These are phyloP conservation scores for Cerastis rubricosa DNA, from an alignment of 2,888 invertebrate species.

Conservation along the genomic window DNA sequence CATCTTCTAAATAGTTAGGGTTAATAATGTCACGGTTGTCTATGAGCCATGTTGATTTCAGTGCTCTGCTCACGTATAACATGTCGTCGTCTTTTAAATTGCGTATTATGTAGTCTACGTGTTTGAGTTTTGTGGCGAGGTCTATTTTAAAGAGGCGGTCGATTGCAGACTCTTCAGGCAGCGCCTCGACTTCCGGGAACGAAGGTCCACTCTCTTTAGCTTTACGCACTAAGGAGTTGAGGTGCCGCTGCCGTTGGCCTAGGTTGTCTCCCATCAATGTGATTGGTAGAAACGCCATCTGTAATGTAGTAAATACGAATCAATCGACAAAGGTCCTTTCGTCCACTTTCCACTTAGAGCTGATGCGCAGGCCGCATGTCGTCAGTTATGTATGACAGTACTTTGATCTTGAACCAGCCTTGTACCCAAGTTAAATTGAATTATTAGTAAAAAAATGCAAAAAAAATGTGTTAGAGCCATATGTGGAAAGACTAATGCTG, in stretches of 20 bases:
- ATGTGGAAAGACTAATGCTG: too few relatives aligned
- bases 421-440: too few relatives aligned
- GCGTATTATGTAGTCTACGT: slow-evolving; percentile 76
- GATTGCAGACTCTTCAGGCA: slow-evolving; percentile 71
- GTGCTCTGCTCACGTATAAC: slow-evolving; percentile 80
- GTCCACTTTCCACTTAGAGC: neutral
- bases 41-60: slow-evolving; percentile 79
- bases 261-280: slow-evolving; percentile 73
- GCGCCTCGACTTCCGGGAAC: slow-evolving; percentile 55
- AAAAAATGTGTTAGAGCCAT: too few relatives aligned
- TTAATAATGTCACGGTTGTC: slow-evolving; percentile 75
- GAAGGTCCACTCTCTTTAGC: slow-evolving; percentile 37
- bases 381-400: neutral
- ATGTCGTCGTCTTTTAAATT: slow-evolving; percentile 79
- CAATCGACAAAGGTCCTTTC: neutral
- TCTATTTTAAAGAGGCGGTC: slow-evolving; percentile 82
- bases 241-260: slow-evolving; percentile 73
- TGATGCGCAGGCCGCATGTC: neutral
- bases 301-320: neutral
- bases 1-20: slow-evolving; percentile 75
- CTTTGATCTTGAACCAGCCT: neutral
- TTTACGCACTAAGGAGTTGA: slow-evolving; percentile 73
- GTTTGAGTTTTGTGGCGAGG: slow-evolving; percentile 74
- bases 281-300: slow-evolving; percentile 72
- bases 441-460: too few relatives aligned